phyloP scores from a whole-genome alignment of 1,140 invertebrate genomes.

The Amyelois transitella region DNA sequence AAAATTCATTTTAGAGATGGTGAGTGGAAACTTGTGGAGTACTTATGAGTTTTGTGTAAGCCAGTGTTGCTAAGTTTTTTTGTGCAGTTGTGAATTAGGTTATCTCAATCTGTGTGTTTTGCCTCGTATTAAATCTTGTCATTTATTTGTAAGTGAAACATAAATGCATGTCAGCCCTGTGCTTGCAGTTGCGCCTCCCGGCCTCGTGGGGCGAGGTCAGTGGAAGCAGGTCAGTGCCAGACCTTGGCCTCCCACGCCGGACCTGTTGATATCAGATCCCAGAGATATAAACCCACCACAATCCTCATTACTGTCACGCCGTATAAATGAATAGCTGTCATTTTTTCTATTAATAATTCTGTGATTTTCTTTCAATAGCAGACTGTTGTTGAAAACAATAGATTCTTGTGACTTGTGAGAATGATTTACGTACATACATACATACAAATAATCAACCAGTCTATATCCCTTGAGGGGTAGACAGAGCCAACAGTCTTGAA shows the following conservation, averaged over 20 bases:
- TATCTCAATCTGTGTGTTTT: no score
- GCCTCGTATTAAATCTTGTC: no score
- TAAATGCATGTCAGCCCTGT: no score
- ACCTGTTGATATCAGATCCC: constrained; percentile 28
- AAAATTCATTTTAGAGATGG: background rate
- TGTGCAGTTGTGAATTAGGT: no score
- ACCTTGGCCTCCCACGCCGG: constrained; percentile 25
- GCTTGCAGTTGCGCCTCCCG: background rate
- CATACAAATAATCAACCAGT: background rate
- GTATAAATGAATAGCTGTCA: background rate
- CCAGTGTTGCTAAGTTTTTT: no score
- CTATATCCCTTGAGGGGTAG: no score
- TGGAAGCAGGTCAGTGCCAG: constrained; percentile 37
- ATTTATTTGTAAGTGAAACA: no score
- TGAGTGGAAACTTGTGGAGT: no score
- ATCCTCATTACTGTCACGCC: background rate
- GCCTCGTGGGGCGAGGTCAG: constrained; percentile 8
- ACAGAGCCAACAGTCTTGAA: no score
- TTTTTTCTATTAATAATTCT: background rate
- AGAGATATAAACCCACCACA: background rate
- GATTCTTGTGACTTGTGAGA: background rate
- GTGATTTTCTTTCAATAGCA: background rate
- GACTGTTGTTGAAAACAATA: background rate
- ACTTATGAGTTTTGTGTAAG: no score
- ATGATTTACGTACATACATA: background rate